phyloP scores from a whole-genome alignment of 2,113 vertebrate genomes.

The Calyptommatus sinebrachiatus region DNA sequence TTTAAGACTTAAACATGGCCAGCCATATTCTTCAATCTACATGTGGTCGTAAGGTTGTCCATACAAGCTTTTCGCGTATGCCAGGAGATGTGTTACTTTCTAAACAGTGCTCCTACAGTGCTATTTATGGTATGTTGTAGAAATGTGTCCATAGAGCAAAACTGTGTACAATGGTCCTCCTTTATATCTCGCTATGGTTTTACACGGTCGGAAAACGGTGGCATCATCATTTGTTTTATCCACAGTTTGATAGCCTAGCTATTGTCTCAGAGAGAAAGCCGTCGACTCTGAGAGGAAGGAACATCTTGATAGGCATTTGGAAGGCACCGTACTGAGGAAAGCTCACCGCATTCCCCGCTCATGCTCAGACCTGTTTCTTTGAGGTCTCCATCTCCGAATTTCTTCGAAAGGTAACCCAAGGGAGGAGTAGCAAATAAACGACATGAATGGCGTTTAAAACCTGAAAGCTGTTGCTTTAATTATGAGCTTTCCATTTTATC shows the following conservation, averaged over 20 bases:
- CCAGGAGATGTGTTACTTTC: neutral
- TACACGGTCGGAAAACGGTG: no score
- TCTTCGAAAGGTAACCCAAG: neutral
- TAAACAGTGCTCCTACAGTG: no score
- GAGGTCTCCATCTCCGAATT: neutral
- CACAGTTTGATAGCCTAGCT: no score
- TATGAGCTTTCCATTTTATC: conserved; percentile 66
- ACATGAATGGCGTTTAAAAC: conserved; percentile 60
- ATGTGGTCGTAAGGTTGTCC: neutral
- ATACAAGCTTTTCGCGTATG: neutral
- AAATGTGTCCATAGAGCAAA: no score
- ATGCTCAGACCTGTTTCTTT: neutral
- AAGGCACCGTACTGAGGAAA: neutral
- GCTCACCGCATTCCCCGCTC: neutral
- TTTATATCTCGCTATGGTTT: no score
- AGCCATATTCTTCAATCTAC: neutral
- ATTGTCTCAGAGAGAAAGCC: no score
- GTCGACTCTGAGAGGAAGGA: no score
- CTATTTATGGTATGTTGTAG: no score
- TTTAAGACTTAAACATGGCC: no score
- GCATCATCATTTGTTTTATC: no score
- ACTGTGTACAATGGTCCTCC: no score
- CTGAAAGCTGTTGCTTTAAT: conserved; percentile 74
- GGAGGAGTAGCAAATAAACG: neutral
- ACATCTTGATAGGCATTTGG: no score